phyloP scores from a whole-genome alignment of 2,888 invertebrate genomes.

The Eupsilia transversa region DNA sequence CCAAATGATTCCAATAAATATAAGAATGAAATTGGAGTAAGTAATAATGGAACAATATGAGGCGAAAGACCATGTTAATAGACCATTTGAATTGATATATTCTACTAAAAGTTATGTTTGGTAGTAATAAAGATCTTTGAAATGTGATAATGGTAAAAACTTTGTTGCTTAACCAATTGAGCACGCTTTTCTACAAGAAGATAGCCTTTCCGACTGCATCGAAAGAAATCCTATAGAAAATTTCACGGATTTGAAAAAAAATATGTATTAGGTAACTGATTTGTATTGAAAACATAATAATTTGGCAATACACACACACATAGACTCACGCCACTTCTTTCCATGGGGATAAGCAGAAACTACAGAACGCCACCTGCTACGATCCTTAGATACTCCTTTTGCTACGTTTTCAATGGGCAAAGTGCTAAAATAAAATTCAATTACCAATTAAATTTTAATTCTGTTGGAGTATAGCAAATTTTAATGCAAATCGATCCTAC shows the following conservation, averaged over 20 bases:
- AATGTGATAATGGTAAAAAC: constrained; percentile 6
- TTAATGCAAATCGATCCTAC: too few species aligned
- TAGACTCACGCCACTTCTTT: not conserved
- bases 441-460: constrained; percentile 1
- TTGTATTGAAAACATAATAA: not conserved
- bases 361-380: not conserved
- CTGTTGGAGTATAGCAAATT: too few species aligned
- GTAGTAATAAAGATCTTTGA: constrained; percentile 5
- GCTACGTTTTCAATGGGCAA: not conserved
- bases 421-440: not conserved
- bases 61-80: constrained; percentile 5
- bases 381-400: not conserved
- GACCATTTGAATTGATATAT: constrained; percentile 32
- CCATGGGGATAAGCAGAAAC: not conserved
- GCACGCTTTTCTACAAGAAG: not conserved
- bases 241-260: not conserved
- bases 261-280: not conserved
- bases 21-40: constrained; percentile 33
- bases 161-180: not conserved
- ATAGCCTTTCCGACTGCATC: not conserved
- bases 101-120: constrained; percentile 5
- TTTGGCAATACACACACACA: not conserved
- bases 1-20: constrained; percentile 45
- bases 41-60: constrained; percentile 34
- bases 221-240: not conserved